Conservation (phyloP, 2,113 vertebrate species). For the Silurus asotus region DNA sequence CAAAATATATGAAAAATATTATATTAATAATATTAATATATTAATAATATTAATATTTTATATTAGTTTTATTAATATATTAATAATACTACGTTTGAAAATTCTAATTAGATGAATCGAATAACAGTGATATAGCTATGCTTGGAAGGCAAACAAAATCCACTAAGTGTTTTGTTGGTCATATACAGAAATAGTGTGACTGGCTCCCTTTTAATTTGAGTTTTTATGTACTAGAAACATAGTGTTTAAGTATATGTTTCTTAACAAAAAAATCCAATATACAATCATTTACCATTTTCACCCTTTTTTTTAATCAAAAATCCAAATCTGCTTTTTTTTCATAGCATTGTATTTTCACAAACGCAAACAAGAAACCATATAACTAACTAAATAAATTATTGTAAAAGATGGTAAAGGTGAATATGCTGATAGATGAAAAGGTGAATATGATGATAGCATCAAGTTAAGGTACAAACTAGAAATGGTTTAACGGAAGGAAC, state of each 20-base stretch:
- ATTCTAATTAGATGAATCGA: not conserved
- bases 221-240: conserved; percentile 1
- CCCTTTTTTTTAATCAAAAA: too few relatives aligned
- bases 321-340: conserved; percentile 19
- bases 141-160: not conserved
- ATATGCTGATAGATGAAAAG: too few relatives aligned
- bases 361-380: not conserved
- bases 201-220: not conserved
- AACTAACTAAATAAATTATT: too few relatives aligned
- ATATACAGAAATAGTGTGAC: not conserved
- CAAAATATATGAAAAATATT: too few relatives aligned
- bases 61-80: too few relatives aligned
- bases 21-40: too few relatives aligned
- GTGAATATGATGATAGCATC: too few relatives aligned
- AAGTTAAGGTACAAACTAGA: too few relatives aligned
- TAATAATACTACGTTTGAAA: too few relatives aligned
- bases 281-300: not conserved
- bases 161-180: not conserved
- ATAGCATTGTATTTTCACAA: not conserved
- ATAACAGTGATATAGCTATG: not conserved
- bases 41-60: too few relatives aligned
- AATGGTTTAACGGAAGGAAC: too few relatives aligned
- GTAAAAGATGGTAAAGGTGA: too few relatives aligned
- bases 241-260: not conserved
- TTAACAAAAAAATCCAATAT: not conserved